Evolutionary conservation across 2,113 vertebrate species (phyloP), one percentile per base, ranked within the genome.

Genomic region (Cisticola juncidis): DNA sequence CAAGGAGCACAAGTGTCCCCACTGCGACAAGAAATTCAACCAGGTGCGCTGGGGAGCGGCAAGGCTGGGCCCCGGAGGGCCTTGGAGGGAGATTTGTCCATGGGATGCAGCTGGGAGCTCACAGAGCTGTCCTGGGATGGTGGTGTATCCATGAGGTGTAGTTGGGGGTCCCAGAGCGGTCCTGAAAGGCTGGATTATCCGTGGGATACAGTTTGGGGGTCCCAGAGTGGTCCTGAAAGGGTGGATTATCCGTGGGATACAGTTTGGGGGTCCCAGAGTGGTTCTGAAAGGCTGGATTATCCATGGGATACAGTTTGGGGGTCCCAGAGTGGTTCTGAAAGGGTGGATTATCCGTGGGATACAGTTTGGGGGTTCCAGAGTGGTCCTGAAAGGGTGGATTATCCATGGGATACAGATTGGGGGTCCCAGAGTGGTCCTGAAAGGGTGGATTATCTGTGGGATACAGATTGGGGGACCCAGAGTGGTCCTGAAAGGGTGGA

Each of bases 1-100:
- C 97, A 99, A 99, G 97, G 99, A 99, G 90, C 99, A 99, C 98
- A 99, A 99, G 95, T 99, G 99, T 92, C 98, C 99, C 4, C 99
- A 99, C 97, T 99, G 99, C 0, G 99, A 99, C 97, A 99, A 99
- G 94, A 98, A 99, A 57, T 99, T 99, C 97, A 99, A 99, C 97
- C 99, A 99, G 99, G 99, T 99, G 92, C 22, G 97, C 4, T 3
- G 58, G 15, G 24, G 0, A 22, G 33, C 0, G 1, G 38, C 21
- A 1, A 2, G 1, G 7, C 28, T 51, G 69, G 24, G 38, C 53
- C 69, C 12, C 28, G 2, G 7, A 1, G 1, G 44, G 44, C 15
- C 36, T 66, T 28, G 21, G 12, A 38, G 53, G 51, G 50, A 33
- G 12, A 4, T 23, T 17, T 44, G 23, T 24, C 44, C 7, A 0